Percentiles rank a stretch among this genome's conserved stretches.
These are phyloP conservation scores for Drosophila recens DNA, from an alignment of 2,888 invertebrate genomes.

Conservation along the genomic window DNA sequence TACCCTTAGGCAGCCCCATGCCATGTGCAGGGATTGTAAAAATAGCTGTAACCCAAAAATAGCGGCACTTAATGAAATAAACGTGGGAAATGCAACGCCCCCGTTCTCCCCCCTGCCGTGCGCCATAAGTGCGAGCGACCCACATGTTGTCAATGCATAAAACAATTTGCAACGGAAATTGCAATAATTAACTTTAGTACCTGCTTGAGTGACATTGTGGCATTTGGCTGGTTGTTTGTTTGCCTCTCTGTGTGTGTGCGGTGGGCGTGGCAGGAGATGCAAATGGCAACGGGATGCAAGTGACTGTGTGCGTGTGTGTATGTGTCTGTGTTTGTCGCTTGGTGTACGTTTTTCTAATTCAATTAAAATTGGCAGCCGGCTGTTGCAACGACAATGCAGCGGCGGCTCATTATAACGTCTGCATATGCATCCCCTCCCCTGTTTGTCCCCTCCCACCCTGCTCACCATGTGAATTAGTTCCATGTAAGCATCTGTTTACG, in stretches of 20 bases:
- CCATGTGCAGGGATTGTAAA: conserved; percentile 58
- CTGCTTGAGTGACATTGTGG: conserved; percentile 80
- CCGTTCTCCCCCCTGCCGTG: neutral
- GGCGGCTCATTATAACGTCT: conserved; percentile 63
- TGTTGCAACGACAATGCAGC: conserved; percentile 27
- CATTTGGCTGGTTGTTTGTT: conserved; percentile 46
- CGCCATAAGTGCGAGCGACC: conserved; percentile 23
- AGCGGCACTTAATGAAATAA: conserved; percentile 76
- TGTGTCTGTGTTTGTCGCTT: conserved; percentile 23
- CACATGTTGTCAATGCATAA: conserved; percentile 77
- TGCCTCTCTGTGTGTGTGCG: conserved; percentile 9
- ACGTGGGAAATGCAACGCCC: conserved; percentile 29
- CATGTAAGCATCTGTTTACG: conserved; percentile 65
- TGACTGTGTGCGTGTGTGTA: conserved; percentile 16
- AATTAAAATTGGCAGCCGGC: conserved; percentile 76
- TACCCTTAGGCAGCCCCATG: neutral
- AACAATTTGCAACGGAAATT: conserved; percentile 83
- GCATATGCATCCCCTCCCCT: conserved; percentile 39
- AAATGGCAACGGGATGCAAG: neutral
- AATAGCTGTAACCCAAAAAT: conserved; percentile 65
- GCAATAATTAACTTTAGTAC: conserved; percentile 83
- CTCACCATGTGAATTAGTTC: neutral
- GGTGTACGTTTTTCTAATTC: conserved; percentile 73
- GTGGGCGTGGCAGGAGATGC: neutral
- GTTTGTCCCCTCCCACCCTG: neutral